Base-by-base conservation (phyloP, 2,888 invertebrate genomes). In the Brachypalpus laphriformis region DNA sequence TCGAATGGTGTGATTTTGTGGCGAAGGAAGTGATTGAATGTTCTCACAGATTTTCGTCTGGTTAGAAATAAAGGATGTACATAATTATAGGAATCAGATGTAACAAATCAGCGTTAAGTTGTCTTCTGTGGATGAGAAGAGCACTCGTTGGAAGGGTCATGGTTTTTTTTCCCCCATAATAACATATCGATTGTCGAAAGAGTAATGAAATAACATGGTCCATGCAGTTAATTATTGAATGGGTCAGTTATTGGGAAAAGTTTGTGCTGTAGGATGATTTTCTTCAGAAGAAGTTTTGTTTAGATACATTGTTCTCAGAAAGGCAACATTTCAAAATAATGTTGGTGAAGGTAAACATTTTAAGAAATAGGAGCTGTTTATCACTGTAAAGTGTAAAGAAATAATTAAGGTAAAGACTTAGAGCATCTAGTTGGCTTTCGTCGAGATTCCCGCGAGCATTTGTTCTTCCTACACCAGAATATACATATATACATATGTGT, bases 11-110 rank as follows among this genome's bases (percentile, higher is more conserved):
- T 82, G 61, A 72, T 45, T 47, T 47, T 47, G 9, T 31, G 82
- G 51, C 77, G 66, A 71, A 61, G 80, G 75, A 80, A 75, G 59
- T 66, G 75, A 75, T 83, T 75, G 59, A 57, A 75, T 51, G 49
- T 59, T 77, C 42, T 65, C 49, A 51, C 42, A 54, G 77, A 54
- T 59, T 65, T 59, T 59, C 49, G 34, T 57, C 25, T 49, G 57
- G 71, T 7, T 9, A 45, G 49, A 42, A 59, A 63, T 22, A 47
- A 47, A 42, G 66, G 66, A 72, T 80, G 75, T 34, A 40, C 75
- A 37, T 85, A 76, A 81, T 85, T 80, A 85, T 71, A 47, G 47
- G 66, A 66, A 74, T 63, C 56, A 34, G 31, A 63, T 34, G 72
- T 56, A 74, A 63, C 72, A 74, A 83, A 78, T 83, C 68, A 63